Evolutionary conservation across 2,113 vertebrate species (phyloP).

Genomic region (Eulemur rufifrons): DNA sequence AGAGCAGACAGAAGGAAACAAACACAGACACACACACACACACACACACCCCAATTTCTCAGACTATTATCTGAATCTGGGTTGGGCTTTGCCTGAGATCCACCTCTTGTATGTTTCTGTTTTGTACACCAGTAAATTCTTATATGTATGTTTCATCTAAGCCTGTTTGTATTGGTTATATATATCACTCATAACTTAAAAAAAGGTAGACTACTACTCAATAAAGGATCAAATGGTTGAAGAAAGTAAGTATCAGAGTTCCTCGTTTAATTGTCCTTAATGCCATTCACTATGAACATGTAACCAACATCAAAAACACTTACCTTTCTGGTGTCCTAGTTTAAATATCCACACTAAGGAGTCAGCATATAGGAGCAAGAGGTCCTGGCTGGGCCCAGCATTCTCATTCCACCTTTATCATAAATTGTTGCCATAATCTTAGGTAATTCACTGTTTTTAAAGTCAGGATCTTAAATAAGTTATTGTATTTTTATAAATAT

Average conservation of each 20-base stretch:
- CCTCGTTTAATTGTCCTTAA: not conserved
- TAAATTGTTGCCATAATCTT: not conserved
- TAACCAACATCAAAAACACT: not conserved
- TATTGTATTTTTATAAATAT: not conserved
- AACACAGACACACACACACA: rapidly evolving
- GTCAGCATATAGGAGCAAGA: not conserved
- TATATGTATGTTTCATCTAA: not conserved
- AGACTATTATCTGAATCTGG: not conserved
- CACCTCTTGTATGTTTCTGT: not conserved
- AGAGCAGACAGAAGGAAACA: not conserved
- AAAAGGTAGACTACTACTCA: not conserved
- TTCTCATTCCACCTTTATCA: not conserved
- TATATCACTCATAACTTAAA: not conserved
- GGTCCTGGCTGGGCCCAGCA: not conserved
- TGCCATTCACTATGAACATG: too few relatives aligned
- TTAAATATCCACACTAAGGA: not conserved
- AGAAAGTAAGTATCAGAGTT: not conserved
- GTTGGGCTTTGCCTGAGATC: not conserved
- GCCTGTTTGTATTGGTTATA: not conserved
- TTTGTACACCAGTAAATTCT: not conserved
- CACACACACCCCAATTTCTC: not conserved
- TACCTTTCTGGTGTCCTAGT: not conserved
- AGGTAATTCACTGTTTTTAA: not conserved
- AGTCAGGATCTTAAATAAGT: not conserved
- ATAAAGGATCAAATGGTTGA: not conserved